Percentiles rank a stretch among this genome's conserved stretches.
Conservation (phyloP, 2,113 vertebrate genomes). For the Hemicordylus capensis region DNA sequence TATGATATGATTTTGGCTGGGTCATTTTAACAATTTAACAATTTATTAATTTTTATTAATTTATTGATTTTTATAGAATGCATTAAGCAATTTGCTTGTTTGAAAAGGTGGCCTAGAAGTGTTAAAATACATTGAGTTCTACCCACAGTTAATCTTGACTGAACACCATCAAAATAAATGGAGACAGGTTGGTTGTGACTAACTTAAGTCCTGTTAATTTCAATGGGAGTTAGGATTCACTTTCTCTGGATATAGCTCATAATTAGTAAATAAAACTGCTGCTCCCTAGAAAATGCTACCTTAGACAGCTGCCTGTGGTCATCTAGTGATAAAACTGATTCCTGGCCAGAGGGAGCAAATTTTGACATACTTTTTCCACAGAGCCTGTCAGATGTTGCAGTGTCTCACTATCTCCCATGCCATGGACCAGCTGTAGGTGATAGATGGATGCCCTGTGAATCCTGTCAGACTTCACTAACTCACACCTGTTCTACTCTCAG, state of each 20-base stretch:
- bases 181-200: too few species aligned
- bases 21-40: neutral
- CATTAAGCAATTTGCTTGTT: neutral
- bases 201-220: too few species aligned
- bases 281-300: neutral
- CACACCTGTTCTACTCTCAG: slow-evolving; percentile 18
- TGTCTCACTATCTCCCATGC: slow-evolving; percentile 7
- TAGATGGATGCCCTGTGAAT: slow-evolving; percentile 12
- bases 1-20: neutral
- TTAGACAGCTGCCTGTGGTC: neutral
- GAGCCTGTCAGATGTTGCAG: neutral
- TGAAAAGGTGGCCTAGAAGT: neutral
- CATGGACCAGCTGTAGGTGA: slow-evolving; percentile 17
- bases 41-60: neutral
- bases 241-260: neutral
- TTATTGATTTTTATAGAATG: neutral
- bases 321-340: neutral
- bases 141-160: too few species aligned
- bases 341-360: neutral
- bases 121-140: neutral
- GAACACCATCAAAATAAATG: too few species aligned
- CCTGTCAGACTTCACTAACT: slow-evolving; percentile 23
- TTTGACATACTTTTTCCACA: neutral
- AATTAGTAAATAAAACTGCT: neutral
- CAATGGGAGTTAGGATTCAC: too few species aligned